Evolutionary conservation across 2,113 vertebrate species (phyloP), one percentile per base, ranked within the genome.

Genomic region (Dasyurus viverrinus): DNA sequence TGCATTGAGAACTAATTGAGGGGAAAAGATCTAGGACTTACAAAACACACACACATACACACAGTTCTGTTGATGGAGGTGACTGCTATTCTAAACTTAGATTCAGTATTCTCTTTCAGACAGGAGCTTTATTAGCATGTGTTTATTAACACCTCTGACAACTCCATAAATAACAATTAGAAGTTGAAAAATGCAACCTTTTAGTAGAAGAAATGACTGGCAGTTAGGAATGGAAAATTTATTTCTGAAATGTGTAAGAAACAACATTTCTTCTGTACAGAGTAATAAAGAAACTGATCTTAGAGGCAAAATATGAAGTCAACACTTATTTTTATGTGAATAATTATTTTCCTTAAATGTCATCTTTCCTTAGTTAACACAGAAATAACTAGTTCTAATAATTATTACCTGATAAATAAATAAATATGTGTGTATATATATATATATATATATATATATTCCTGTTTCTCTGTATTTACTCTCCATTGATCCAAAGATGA

Each of bases 111-210:
- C 94, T 25, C 24, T 93, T 97, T 96, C 95, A 96, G 95, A 95
- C 92, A 84, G 47, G 91, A 95, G 89, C 94, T 95, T 97, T 97
- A 97, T 97, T 97, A 96, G 95, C 95, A 93, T 92, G 84, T 27
- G 30, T 94, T 96, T 96, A 95, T 98, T 97, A 97, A 95, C 97
- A 97, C 94, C 92, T 96, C 84, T 97, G 96, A 96, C 53, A 97
- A 95, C 94, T 97, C 96, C 95, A 98, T 98, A 97, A 97, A 97
- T 98, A 97, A 96, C n/a, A 93, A 96, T 97, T 96, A 92, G 30
- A 96, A 91, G 25, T 25, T 93, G 89, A 97, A 94, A 97, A 95
- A 57, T 53, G 54, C 42, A 68, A 55, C 30, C 50, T 76, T 92
- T 22, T 22, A 93, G 90, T 16, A 0, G 50, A 94, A 96, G 96